Conservation (phyloP, 2,797 vertebrate species). For the Hybognathus amarus region DNA sequence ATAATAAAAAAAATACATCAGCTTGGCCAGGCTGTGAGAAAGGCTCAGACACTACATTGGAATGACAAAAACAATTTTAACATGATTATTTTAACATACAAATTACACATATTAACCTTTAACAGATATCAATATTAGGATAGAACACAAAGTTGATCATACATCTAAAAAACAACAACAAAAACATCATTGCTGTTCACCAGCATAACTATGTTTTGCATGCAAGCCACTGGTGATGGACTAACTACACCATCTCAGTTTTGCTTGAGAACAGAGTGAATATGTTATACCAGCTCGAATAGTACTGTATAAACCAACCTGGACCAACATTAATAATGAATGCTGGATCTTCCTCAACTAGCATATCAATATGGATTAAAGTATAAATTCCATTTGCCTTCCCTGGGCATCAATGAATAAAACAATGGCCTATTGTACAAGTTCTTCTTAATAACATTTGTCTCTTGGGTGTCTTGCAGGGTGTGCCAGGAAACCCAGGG, state of each 20-base stretch:
- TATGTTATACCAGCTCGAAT: no score
- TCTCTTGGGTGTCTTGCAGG: slow-evolving; percentile 76
- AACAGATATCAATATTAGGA: neutral
- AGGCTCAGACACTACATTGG: neutral
- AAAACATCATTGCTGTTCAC: neutral
- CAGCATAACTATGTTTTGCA: neutral
- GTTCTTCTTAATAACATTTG: slow-evolving; percentile 25
- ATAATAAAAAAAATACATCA: neutral
- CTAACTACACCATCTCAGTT: neutral
- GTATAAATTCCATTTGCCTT: neutral
- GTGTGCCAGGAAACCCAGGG: slow-evolving; percentile 90
- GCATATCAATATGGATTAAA: neutral
- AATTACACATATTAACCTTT: neutral
- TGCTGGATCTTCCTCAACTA: neutral
- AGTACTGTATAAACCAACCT: neutral
- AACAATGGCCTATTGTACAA: slow-evolving; percentile 3
- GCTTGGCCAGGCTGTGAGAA: neutral
- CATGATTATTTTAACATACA: neutral
- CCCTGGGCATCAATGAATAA: neutral
- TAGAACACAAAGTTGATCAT: neutral
- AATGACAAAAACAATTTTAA: neutral
- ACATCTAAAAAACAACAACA: neutral
- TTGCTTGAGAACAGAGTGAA: neutral
- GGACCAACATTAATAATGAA: no score
- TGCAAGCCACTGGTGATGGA: neutral